Percentiles rank a stretch among this genome's conserved stretches.
These are phyloP conservation scores for Eudasyphora cyanicolor DNA, from an alignment of 2,888 invertebrate genomes.

Conservation along the genomic window DNA sequence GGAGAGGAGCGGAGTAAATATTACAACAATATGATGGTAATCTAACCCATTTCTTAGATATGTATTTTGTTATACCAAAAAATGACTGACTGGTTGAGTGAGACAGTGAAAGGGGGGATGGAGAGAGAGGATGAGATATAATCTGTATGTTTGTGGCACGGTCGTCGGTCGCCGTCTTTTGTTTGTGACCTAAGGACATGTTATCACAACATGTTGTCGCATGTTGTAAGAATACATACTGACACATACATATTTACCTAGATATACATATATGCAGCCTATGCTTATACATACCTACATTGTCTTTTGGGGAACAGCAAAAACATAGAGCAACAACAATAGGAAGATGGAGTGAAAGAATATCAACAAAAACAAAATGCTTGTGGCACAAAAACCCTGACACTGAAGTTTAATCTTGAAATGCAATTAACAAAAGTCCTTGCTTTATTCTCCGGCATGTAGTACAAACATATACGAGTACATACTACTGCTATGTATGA, in stretches of 20 bases:
- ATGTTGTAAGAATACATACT: slow-evolving; percentile 38
- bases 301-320: slow-evolving; percentile 42
- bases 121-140: too few relatives aligned
- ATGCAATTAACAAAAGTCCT: slow-evolving; percentile 65
- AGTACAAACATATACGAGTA: too few relatives aligned
- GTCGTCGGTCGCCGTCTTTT: slow-evolving; percentile 52
- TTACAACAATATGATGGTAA: slow-evolving; percentile 60
- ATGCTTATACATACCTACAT: slow-evolving; percentile 35
- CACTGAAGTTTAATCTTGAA: slow-evolving; percentile 66
- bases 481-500: neutral
- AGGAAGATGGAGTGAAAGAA: slow-evolving; percentile 13
- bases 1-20: neutral
- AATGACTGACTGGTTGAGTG: neutral
- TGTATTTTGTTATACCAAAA: slow-evolving; percentile 28
- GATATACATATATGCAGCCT: too few relatives aligned
- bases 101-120: too few relatives aligned
- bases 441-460: slow-evolving; percentile 16
- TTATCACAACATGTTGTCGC: slow-evolving; percentile 61
- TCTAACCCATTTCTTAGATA: slow-evolving; percentile 63
- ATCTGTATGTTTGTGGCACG: neutral
- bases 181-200: slow-evolving; percentile 65
- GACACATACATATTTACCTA: neutral
- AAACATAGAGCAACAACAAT: slow-evolving; percentile 2
- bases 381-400: slow-evolving; percentile 65
- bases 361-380: slow-evolving; percentile 53